Evolutionary conservation across 2,797 vertebrate species (phyloP), one percentile per base, ranked within the genome.

Genomic region (Crocodylus rhombifer): DNA sequence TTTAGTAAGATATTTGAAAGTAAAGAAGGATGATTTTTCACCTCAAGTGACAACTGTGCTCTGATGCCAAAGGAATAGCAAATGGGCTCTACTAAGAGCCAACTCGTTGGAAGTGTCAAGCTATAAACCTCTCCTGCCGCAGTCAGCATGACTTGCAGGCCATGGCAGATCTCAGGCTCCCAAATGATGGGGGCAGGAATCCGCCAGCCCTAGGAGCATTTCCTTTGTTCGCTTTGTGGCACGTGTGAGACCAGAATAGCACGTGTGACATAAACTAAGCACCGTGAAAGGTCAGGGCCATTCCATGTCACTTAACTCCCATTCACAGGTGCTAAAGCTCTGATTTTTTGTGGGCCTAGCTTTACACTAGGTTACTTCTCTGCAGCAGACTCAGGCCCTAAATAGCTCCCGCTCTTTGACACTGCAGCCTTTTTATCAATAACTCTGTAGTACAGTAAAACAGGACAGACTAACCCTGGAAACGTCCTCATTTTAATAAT

Each of bases 241-340:
- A 80, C 86, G 60, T 65, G 60, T 80, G 77, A 63, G 42, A 63
- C 17, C 25, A 13, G 57, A 62, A 21, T 87, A n/a, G 56, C 7
- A 11, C 0, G 0, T 4, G 7, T 4, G 7, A 56, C 76, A 13
- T 80, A 28, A 20, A 20, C 23, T 63, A 6, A 26, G 23, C 56
- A 33, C 16, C 63, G 21, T 15, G 62, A 78, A 92, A 84, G 81
- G 21, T 7, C 25, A 42, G 26, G 69, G 36, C 63, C 60, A 9
- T 57, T 91, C 62, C 26, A 21, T 82, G 60, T 88, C 28, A 30
- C 65, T 36, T 12, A 42, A 20, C 5, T 21, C 65, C 20, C 5
- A 6, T 15, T 9, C 20, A 73, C 71, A 64, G 62, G 64, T 62
- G 55, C 28, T 90, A 84, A 74, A 86, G 87, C 56, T 42, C 4